Evolutionary conservation across 2,113 vertebrate genomes (phyloP).

Genomic region (Falcunculus frontatus): DNA sequence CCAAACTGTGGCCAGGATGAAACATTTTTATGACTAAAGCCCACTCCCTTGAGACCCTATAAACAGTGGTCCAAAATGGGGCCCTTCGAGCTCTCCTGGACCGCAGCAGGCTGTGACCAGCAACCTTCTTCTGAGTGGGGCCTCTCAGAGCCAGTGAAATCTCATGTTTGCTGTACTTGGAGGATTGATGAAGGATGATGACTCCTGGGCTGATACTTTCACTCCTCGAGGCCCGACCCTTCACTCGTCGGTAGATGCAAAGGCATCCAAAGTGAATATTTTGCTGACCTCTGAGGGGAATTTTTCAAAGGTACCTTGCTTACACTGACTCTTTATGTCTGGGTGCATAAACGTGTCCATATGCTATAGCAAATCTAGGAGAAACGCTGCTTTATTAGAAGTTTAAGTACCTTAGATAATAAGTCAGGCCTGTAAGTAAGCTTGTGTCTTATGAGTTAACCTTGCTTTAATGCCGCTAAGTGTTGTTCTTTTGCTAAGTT

Average conservation of each 20-base stretch:
- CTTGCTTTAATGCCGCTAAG: neutral
- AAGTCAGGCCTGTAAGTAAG: neutral
- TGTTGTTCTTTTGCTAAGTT: neutral
- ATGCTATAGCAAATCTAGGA: neutral
- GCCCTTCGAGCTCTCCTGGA: neutral
- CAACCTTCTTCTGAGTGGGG: rapidly evolving
- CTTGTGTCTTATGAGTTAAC: neutral
- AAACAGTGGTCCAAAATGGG: neutral
- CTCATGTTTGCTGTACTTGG: neutral
- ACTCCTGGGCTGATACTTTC: neutral
- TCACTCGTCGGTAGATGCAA: neutral
- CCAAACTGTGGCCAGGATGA: neutral
- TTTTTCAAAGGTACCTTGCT: neutral
- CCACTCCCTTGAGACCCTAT: no score
- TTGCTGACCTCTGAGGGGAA: neutral
- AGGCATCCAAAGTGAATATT: neutral
- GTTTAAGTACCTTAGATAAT: neutral
- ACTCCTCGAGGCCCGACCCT: rapidly evolving
- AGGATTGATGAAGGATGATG: rapidly evolving
- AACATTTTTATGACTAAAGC: neutral
- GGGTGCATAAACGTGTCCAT: no score
- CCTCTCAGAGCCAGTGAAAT: neutral
- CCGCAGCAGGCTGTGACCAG: neutral
- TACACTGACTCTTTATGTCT: neutral
- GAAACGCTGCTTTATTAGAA: neutral